phyloP scores from a whole-genome alignment of 2,888 invertebrate species.

The Dasypolia templi region DNA sequence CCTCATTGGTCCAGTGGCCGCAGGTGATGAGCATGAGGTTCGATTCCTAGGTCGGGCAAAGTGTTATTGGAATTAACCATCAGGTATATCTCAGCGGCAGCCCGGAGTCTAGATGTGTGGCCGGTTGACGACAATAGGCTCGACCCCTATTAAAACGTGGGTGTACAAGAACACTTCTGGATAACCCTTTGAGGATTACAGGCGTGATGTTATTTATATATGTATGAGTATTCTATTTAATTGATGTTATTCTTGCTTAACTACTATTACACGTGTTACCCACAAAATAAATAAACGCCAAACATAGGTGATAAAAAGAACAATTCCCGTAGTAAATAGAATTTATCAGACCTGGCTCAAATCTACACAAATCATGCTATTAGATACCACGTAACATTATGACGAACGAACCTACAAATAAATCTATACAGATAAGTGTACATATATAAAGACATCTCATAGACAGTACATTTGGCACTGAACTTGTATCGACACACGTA shows the following conservation, averaged over 20 bases:
- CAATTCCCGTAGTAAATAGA: slow-evolving; percentile 5
- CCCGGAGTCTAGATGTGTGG: no score
- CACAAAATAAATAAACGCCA: not conserved
- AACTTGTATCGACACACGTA: slow-evolving; percentile 37
- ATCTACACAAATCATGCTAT: slow-evolving; percentile 15
- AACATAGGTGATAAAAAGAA: not conserved
- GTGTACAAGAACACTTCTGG: no score
- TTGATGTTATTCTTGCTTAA: not conserved
- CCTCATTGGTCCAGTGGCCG: no score
- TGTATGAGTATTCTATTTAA: not conserved
- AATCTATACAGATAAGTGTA: not conserved
- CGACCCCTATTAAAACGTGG: no score
- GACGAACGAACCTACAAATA: slow-evolving; percentile 1
- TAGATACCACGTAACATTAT: slow-evolving; percentile 3
- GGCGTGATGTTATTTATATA: no score
- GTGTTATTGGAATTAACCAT: no score
- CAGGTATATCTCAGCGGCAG: no score
- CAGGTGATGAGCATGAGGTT: no score
- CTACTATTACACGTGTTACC: not conserved
- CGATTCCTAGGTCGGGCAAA: no score
- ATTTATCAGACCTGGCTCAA: slow-evolving; percentile 41
- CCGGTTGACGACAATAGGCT: no score
- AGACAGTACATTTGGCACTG: slow-evolving; percentile 39
- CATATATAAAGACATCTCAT: not conserved
- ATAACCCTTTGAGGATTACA: no score